Conservation (phyloP, 2,113 vertebrate species). For the Raphicerus campestris region DNA sequence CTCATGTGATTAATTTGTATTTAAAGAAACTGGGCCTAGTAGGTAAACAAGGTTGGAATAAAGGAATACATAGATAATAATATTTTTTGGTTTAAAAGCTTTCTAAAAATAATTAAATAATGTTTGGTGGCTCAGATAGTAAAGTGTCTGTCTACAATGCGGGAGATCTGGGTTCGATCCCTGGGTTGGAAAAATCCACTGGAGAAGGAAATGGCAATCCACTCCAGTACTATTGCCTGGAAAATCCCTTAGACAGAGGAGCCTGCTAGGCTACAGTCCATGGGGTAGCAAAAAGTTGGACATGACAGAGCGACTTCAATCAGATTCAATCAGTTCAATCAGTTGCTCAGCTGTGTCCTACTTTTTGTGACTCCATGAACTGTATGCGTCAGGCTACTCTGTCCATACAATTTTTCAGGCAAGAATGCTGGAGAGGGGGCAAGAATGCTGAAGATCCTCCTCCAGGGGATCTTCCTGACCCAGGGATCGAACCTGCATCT, state of each 20-base stretch:
- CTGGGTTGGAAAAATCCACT: too few relatives aligned
- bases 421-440: background rate
- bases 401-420: background rate
- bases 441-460: background rate
- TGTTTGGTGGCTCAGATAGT: too few relatives aligned
- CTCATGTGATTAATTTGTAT: background rate
- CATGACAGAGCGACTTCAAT: too few relatives aligned
- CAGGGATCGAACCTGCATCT: background rate
- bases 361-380: background rate
- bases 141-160: too few relatives aligned
- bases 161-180: fast-evolving
- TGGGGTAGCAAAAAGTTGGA: too few relatives aligned
- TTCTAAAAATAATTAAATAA: background rate
- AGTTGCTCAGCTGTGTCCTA: background rate
- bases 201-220: too few relatives aligned
- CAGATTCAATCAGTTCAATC: background rate
- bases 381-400: background rate
- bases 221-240: too few relatives aligned
- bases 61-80: background rate
- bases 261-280: too few relatives aligned
- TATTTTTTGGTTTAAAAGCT: background rate
- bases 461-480: background rate
- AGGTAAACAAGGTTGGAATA: background rate
- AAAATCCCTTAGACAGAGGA: too few relatives aligned
- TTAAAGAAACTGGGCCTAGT: background rate